A percentile compares a stretch with the other conserved stretches of the same genome.
phyloP scores from a whole-genome alignment of 2,797 vertebrate genomes.

The Choloepus didactylus region DNA sequence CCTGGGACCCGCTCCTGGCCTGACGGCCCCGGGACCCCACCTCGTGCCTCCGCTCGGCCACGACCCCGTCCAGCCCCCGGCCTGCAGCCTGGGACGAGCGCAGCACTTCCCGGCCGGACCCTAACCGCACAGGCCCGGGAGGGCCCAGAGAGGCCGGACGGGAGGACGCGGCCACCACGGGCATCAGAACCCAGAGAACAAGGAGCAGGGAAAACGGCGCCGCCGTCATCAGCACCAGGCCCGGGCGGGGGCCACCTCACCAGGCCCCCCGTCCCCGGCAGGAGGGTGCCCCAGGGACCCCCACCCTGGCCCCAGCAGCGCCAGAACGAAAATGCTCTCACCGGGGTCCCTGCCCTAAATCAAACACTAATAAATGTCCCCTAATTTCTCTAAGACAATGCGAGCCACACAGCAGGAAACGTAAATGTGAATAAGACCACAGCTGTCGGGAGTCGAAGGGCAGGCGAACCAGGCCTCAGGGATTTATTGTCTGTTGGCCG shows the following conservation, averaged over 20 bases:
- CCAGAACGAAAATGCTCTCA: conserved; percentile 63
- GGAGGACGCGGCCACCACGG: too few relatives aligned
- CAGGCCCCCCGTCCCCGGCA: too few relatives aligned
- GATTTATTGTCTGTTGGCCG: conserved; percentile 83
- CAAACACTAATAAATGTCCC: conserved; percentile 84
- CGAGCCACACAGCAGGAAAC: conserved; percentile 84
- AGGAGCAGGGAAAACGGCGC: too few relatives aligned
- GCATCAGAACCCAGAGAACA: too few relatives aligned
- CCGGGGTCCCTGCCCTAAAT: conserved; percentile 78
- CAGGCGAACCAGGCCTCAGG: conserved; percentile 82
- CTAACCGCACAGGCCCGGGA: too few relatives aligned
- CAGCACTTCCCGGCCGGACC: too few relatives aligned
- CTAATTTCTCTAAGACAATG: conserved; percentile 87
- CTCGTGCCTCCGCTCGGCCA: too few relatives aligned
- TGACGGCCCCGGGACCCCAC: accelerated
- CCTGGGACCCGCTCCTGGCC: accelerated
- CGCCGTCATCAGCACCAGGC: too few relatives aligned
- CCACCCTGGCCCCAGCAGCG: conserved; percentile 80
- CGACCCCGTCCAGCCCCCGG: too few relatives aligned
- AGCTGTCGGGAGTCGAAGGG: conserved; percentile 85
- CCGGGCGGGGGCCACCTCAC: too few relatives aligned
- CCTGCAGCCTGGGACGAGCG: too few relatives aligned
- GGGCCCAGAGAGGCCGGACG: too few relatives aligned
- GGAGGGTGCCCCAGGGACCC: not conserved
- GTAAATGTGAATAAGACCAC: conserved; percentile 88